Percentiles rank a stretch among this genome's conserved stretches.
Conservation (phyloP, 2,888 invertebrate genomes). For the Drosophila borealis region DNA sequence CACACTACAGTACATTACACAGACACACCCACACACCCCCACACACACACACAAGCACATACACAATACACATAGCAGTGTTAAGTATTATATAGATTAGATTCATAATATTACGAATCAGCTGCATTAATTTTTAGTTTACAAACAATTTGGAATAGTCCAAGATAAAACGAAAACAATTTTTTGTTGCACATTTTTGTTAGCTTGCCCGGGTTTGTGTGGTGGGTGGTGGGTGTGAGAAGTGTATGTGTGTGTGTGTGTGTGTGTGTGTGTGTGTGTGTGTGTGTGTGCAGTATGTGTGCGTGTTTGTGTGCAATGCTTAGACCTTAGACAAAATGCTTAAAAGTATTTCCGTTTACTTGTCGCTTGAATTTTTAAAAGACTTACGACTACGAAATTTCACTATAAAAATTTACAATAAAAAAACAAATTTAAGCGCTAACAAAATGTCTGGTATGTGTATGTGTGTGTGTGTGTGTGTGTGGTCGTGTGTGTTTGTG, state of each 20-base stretch:
- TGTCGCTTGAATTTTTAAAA: conserved; percentile 29
- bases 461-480: conserved; percentile 34
- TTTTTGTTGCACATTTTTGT: conserved; percentile 40
- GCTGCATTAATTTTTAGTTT: conserved; percentile 40
- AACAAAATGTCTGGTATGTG: conserved; percentile 62
- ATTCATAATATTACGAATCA: conserved; percentile 4
- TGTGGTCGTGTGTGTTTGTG: conserved; percentile 24
- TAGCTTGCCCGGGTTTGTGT: conserved; percentile 49
- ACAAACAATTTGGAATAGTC: conserved; percentile 25
- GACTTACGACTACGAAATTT: conserved; percentile 55
- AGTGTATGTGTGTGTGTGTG: not conserved
- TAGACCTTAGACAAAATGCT: conserved; percentile 75
- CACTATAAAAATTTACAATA: conserved; percentile 51
- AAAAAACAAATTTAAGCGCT: conserved; percentile 58
- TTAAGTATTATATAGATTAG: conserved; percentile 34
- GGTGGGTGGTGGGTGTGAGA: conserved; percentile 13
- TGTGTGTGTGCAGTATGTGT: conserved; percentile 18
- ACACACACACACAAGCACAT: conserved; percentile 39
- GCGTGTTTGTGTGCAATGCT: conserved; percentile 48
- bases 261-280: conserved; percentile 14
- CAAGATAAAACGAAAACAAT: conserved; percentile 8
- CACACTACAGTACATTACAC: conserved; percentile 13
- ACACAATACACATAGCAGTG: conserved; percentile 48
- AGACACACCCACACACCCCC: conserved; percentile 1
- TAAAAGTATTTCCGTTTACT: conserved; percentile 66